phyloP scores from a whole-genome alignment of 2,888 invertebrate genomes.

The Napeogenes inachia region DNA sequence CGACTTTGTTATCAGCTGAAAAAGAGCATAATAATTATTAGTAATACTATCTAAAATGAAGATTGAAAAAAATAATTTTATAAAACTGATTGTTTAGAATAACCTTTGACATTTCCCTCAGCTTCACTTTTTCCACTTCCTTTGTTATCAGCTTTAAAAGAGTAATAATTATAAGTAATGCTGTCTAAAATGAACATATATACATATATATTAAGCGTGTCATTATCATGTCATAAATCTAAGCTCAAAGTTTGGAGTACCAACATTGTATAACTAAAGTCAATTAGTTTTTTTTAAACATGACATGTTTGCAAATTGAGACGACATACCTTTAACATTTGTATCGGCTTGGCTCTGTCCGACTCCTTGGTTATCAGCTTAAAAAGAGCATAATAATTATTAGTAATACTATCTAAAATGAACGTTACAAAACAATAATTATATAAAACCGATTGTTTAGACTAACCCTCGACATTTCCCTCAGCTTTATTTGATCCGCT shows the following conservation, averaged over 20 bases:
- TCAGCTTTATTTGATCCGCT: constrained; percentile 9
- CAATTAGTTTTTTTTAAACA: no score
- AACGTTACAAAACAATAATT: background rate
- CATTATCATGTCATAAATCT: no score
- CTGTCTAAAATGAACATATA: background rate
- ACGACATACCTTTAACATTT: background rate
- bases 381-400: background rate
- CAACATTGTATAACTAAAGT: no score
- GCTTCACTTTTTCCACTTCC: constrained; percentile 11
- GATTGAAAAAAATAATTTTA: no score
- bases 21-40: no score
- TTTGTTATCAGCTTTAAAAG: constrained; percentile 5
- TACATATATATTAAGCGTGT: no score
- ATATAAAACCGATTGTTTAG: background rate
- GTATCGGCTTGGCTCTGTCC: background rate
- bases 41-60: no score
- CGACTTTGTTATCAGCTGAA: no score
- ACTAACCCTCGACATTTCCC: constrained; percentile 5
- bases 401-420: background rate
- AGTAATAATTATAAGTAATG: background rate
- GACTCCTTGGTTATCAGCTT: background rate
- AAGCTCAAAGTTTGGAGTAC: no score
- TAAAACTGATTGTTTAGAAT: no score
- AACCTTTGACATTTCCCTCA: background rate
- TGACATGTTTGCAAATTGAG: no score